phyloP scores from a whole-genome alignment of 2,888 invertebrate genomes.

The Dimorphilus gyrociliatus region DNA sequence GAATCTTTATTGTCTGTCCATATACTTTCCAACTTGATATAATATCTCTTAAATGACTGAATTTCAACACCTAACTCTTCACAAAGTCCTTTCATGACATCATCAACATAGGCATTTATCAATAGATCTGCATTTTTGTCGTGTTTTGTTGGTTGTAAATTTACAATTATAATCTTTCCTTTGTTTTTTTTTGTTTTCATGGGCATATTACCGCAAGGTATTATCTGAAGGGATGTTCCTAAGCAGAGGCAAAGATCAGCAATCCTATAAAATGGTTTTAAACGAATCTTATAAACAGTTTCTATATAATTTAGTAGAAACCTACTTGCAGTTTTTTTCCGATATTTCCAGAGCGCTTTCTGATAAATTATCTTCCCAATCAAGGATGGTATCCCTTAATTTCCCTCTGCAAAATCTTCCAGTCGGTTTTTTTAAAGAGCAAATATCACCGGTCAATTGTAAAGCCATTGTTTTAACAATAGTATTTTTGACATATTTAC shows the following conservation, averaged over 20 bases:
- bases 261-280: slow-evolving; percentile 48
- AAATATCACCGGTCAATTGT: not conserved
- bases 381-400: slow-evolving; percentile 72
- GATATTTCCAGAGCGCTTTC: slow-evolving; percentile 43
- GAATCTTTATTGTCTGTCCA: not conserved
- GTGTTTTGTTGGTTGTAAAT: slow-evolving; percentile 93
- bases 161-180: slow-evolving; percentile 78
- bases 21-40: not conserved
- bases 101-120: slow-evolving; percentile 75
- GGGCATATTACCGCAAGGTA: slow-evolving; percentile 87
- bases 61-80: slow-evolving; percentile 2
- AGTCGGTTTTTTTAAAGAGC: slow-evolving; percentile 1
- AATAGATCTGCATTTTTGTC: slow-evolving; percentile 76
- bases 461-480: not conserved
- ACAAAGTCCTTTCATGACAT: slow-evolving; percentile 42
- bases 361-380: slow-evolving; percentile 91
- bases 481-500: slow-evolving; percentile 3
- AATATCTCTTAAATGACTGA: slow-evolving; percentile 2
- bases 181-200: slow-evolving; percentile 59
- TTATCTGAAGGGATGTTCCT: slow-evolving; percentile 92
- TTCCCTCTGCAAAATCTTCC: slow-evolving; percentile 49
- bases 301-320: not conserved
- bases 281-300: not conserved
- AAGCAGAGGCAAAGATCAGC: slow-evolving; percentile 83
- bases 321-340: slow-evolving; percentile 65